Evolutionary conservation across 2,113 vertebrate species (phyloP).

Genomic region (Nycticryphes semicollaris): DNA sequence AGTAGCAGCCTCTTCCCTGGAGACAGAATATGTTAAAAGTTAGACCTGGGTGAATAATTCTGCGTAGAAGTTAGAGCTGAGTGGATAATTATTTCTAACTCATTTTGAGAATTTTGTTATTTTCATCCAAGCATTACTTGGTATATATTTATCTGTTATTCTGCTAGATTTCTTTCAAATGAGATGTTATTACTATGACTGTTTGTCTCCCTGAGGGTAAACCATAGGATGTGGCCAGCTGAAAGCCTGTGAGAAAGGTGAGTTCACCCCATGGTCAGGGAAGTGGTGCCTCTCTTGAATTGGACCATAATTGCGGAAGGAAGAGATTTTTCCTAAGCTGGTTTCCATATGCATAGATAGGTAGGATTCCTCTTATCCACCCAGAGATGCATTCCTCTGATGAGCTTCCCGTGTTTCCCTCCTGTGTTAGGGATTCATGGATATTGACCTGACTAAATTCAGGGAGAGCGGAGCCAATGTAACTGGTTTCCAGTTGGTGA

Average conservation of each 20-base stretch:
- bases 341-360: not conserved
- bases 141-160: not conserved
- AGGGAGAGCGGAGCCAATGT: constrained; percentile 94
- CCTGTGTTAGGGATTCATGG: constrained; percentile 89
- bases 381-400: not conserved
- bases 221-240: not conserved
- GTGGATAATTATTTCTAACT: not conserved
- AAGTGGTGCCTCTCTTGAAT: not conserved
- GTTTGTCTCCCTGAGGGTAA: not conserved
- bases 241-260: not conserved
- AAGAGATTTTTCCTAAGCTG: not conserved
- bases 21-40: not conserved
- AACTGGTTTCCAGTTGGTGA: constrained; percentile 95
- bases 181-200: not conserved
- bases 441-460: constrained; percentile 94
- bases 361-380: not conserved
- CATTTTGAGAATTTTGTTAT: not conserved
- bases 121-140: not conserved
- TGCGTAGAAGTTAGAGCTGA: not conserved
- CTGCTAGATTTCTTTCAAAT: not conserved
- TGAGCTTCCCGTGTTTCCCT: not conserved
- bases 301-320: not conserved
- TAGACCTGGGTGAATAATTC: not conserved
- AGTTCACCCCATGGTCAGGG: accelerated
- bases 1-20: not conserved